Evolutionary conservation across 2,797 vertebrate species (phyloP), one percentile per base, ranked within the genome.

Genomic region (Psittacula derbiana): DNA sequence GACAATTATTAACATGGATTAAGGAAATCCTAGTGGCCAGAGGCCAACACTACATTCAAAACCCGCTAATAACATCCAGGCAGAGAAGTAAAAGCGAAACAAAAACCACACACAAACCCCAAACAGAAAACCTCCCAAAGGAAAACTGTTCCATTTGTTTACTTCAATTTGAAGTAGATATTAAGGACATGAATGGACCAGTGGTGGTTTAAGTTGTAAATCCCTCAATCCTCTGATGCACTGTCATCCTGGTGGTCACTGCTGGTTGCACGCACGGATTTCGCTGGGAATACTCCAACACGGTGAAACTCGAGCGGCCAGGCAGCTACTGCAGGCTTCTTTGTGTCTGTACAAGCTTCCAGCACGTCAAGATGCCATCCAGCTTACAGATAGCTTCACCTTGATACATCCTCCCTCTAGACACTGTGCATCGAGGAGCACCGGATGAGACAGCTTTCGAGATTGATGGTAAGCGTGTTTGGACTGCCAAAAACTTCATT

Each of bases 161-260:
- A 98, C 98, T 98, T 98, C 98, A 98, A 98, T 98, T 98, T 98
- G 98, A 98, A 98, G 98, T 97, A 98, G 98, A 97, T 98, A 97
- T 95, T 96, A 97, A 97, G 94, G 97, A 97, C 94, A 95, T 91
- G 95, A 97, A 97, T 96, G 97, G 97, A 98, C 93, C 97, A 97
- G 97, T 97, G 92, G 84, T 40, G 95, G 92, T 92, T 97, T 96
- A 95, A 95, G 97, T 96, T 94, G 94, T 95, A 97, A 97, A 97
- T 96, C 95, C 96, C 96, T 97, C 97, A 82, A 70, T 96, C 92
- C 96, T 97, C 87, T 93, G 97, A 96, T 91, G 97, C 95, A 94
- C 96, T 94, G 96, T 96, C 95, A 92, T 71, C 80, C 84, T 64
- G 88, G 86, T 43, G 88, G 86, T 94, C 94, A 93, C 47, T 80